Base-by-base conservation (phyloP, 2,888 invertebrate genomes). In the Meta bourneti region DNA sequence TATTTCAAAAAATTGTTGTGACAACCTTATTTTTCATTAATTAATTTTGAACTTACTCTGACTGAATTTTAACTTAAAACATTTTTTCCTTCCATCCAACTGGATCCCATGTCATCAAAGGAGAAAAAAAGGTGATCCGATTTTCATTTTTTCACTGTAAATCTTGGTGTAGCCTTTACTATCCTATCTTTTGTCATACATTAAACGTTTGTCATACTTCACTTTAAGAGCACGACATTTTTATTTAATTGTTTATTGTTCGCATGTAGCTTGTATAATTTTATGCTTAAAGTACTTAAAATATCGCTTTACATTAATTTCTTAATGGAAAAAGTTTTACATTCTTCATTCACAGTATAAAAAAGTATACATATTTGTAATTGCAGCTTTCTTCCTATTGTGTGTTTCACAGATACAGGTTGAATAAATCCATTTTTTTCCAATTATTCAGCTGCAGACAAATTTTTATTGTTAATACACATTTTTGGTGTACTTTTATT, bases 101-200 rank as follows among this genome's bases (percentile, higher is more conserved):
- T 93, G 93, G 92, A 93, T 92, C 88, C 92, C 93, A 89, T 89
- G 88, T 91, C 85, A 86, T 81, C 93, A 93, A 88, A 89, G 93
- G 90, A 93, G 93, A 93, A 93, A 93, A 93, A 93, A 93, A 93
- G 93, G 93, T 93, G 93, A 93, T 89, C 89, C 89, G 86, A 70
- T 86, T 92, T 89, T 86, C 75, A 54, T 80, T 86, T 91, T 89
- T 79, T 48, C 20, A 80, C 75, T 89, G 72, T 89, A 80, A 88
- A 84, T 85, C 84, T 92, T 92, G 92, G 92, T 92, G 92, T 92
- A 85, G 89, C 83, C 75, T 92, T 92, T 89, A 79, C 77, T 83
- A 71, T 83, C 91, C 83, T 91, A 80, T 86, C 80, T 81, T 77
- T 87, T 91, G 19, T 78, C 16, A 48, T 85, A 54, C 61, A 52